Percentiles rank a stretch among this genome's conserved stretches.
Conservation (phyloP, 2,888 invertebrate genomes). For the Euzophera pinguis region DNA sequence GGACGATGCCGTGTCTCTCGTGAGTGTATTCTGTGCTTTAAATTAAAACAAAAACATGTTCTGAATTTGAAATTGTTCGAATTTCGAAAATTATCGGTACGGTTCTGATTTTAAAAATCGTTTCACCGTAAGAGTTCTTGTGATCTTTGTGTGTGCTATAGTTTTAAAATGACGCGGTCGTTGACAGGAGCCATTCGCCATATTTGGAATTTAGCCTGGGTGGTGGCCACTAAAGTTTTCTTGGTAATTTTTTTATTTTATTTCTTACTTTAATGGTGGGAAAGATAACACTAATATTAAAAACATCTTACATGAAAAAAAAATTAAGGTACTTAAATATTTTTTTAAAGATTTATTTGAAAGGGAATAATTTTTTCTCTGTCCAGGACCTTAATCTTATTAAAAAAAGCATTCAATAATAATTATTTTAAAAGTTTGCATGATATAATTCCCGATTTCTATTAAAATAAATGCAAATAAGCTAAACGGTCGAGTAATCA, state of each 20-base stretch:
- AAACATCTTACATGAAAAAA: no score
- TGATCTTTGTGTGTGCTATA: constrained; percentile 8
- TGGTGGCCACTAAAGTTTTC: constrained; percentile 64
- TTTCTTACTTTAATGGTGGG: not conserved
- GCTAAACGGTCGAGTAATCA: not conserved
- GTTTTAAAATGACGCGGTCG: constrained; percentile 43
- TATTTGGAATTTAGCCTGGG: constrained; percentile 68
- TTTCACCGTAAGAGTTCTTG: not conserved
- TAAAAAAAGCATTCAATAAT: no score
- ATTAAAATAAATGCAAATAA: no score
- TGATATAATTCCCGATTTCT: no score
- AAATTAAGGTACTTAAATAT: no score
- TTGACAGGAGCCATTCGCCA: constrained; percentile 47
- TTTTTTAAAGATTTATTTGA: no score
- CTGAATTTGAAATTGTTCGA: constrained; percentile 6
- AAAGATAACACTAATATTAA: no score
- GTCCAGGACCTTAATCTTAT: no score
- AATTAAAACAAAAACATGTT: constrained; percentile 26
- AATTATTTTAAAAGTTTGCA: no score
- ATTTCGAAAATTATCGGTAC: no score
- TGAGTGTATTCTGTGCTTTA: constrained; percentile 28
- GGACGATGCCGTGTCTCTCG: constrained; percentile 27
- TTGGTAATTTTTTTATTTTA: constrained; percentile 39
- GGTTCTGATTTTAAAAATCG: no score
- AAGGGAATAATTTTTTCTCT: no score